These are phyloP conservation scores for Cetonia aurata DNA, from an alignment of 2,888 invertebrate species.

Conservation along the genomic window DNA sequence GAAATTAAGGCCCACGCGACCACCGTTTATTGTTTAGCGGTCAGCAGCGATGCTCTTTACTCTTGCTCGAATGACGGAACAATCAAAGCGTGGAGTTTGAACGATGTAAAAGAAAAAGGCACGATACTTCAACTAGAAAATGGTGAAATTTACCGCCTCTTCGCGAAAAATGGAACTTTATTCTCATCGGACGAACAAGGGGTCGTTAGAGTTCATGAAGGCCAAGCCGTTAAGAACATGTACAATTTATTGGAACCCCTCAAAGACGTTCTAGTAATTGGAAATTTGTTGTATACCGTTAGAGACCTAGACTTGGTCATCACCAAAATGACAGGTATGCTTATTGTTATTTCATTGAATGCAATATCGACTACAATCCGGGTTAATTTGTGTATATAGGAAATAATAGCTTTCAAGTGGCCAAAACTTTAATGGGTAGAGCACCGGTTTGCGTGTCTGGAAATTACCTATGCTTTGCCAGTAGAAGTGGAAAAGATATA, in stretches of 20 bases:
- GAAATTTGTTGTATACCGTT: constrained; percentile 72
- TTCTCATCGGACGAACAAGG: constrained; percentile 75
- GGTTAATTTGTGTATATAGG: constrained; percentile 48
- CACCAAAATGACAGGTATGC: constrained; percentile 72
- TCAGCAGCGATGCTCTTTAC: constrained; percentile 69
- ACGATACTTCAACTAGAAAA: constrained; percentile 62
- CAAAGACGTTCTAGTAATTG: constrained; percentile 71
- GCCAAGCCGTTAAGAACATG: constrained; percentile 68
- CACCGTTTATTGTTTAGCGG: constrained; percentile 73
- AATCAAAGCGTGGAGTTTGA: constrained; percentile 71
- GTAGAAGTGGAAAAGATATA: constrained; percentile 71
- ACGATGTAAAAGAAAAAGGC: constrained; percentile 63
- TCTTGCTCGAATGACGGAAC: constrained; percentile 76
- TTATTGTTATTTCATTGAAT: constrained; percentile 35
- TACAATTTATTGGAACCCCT: constrained; percentile 75
- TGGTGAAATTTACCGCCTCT: constrained; percentile 66
- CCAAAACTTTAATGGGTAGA: constrained; percentile 70
- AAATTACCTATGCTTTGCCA: constrained; percentile 66
- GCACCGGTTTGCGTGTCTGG: constrained; percentile 70
- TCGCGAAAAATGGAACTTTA: constrained; percentile 63
- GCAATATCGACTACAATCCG: constrained; percentile 13
- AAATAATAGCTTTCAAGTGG: constrained; percentile 65
- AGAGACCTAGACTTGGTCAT: constrained; percentile 74
- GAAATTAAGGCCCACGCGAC: constrained; percentile 72
- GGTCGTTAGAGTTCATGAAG: constrained; percentile 72